Evolutionary conservation across 1,140 invertebrate species (phyloP), one percentile per base, ranked within the genome.

Genomic region (Diachasma alloeum): DNA sequence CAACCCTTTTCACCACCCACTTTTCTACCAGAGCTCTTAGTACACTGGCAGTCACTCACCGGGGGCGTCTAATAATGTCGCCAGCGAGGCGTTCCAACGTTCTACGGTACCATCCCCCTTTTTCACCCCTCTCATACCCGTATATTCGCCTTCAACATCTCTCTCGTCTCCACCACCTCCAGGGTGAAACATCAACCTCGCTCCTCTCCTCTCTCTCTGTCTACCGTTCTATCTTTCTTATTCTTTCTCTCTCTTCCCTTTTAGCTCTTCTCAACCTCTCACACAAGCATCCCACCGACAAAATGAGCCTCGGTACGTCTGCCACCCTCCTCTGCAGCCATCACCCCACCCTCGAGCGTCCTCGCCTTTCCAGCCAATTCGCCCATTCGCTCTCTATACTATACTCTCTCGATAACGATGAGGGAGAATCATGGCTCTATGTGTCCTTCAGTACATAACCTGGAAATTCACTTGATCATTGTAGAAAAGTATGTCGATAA

Each of bases 61-160:
- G 85, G 86, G 86, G 87, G 88, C 88, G 88, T 88, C 88, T 89
- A 89, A 90, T 89, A 89, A 90, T 89, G 88, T 90, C 88, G 86
- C 87, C 88, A 88, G 85, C 83, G 86, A 88, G 87, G 85, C 88
- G 86, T 87, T 88, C 83, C 83, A 53, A 37, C 83, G 82, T 84
- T 85, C 76, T 83, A 84, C 82, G 69, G 81, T 80, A 72, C 74
- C 77, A 80, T 77, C 77, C 78, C 80, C 78, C 81, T 71, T 48
- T 67, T 37, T 44, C 48, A 53, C 74, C 74, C 37, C 76, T 79
- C 78, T 36, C 73, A 63, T 73, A 75, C 79, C 39, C 77, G 56
- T 75, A 53, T 75, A 37, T 74, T 72, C 67, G 72, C 70, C 39
- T 70, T 67, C 74, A 78, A 53, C 63, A 63, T 71, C 59, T 48